phyloP scores from a whole-genome alignment of 2,888 invertebrate species.

The Latrodectus hesperus region DNA sequence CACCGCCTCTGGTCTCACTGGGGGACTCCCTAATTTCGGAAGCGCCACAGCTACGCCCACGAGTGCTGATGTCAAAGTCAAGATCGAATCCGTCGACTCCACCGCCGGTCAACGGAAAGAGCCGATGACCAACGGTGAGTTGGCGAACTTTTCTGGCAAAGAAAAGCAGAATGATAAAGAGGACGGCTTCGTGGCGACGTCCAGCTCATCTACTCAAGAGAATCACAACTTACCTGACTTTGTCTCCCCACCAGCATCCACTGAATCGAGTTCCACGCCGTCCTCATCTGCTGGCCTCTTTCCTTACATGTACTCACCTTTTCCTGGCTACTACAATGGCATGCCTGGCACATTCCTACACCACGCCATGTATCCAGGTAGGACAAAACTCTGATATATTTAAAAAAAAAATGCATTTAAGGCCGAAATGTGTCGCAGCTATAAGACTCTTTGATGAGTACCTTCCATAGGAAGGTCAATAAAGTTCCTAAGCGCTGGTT shows the following conservation, averaged over 20 bases:
- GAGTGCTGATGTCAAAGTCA: slow-evolving; percentile 6
- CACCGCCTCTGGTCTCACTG: slow-evolving; percentile 31
- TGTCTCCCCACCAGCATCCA: slow-evolving; percentile 22
- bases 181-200: slow-evolving; percentile 29
- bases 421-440: not conserved
- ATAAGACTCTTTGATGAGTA: not conserved
- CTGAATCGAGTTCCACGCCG: slow-evolving; percentile 28
- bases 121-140: slow-evolving; percentile 40
- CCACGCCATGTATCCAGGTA: slow-evolving; percentile 77
- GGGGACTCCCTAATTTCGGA: slow-evolving; percentile 40
- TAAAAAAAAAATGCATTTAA: not conserved
- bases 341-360: slow-evolving; percentile 70
- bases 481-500: slow-evolving; percentile 9
- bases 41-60: slow-evolving; percentile 15
- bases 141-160: slow-evolving; percentile 12
- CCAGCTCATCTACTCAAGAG: slow-evolving; percentile 72
- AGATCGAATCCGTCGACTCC: slow-evolving; percentile 3
- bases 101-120: slow-evolving; percentile 35
- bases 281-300: slow-evolving; percentile 72
- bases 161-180: slow-evolving; percentile 50
- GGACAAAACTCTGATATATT: slow-evolving; percentile 69
- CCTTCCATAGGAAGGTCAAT: slow-evolving; percentile 3
- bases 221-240: slow-evolving; percentile 58
- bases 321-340: slow-evolving; percentile 73
- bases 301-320: slow-evolving; percentile 76